phyloP scores from a whole-genome alignment of 1,140 invertebrate genomes.

The Cephus cinctus region DNA sequence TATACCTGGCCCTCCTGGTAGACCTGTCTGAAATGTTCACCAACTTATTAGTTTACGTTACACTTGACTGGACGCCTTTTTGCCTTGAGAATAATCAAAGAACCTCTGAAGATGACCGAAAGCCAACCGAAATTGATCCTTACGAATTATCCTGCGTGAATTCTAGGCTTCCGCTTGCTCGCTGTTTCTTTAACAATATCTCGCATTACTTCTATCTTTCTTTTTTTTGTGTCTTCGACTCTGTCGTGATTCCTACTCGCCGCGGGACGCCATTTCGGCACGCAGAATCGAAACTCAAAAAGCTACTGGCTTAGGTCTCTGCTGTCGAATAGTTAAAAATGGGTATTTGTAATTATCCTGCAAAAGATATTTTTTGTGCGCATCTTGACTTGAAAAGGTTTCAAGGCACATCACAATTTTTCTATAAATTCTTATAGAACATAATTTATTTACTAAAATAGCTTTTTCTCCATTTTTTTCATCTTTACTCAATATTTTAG shows the following conservation, averaged over 20 bases:
- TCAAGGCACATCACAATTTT: too few species aligned
- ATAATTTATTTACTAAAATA: too few species aligned
- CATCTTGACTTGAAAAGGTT: too few species aligned
- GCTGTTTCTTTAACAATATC: too few species aligned
- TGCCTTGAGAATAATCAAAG: slow-evolving; percentile 29
- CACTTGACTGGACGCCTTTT: slow-evolving; percentile 35
- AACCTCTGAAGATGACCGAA: slow-evolving; percentile 19
- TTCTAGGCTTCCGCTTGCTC: background rate
- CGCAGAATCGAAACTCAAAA: background rate
- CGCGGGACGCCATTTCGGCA: background rate
- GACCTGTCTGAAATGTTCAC: slow-evolving; percentile 11
- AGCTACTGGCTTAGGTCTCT: background rate
- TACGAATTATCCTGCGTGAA: slow-evolving; percentile 17
- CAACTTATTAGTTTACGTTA: slow-evolving; percentile 17
- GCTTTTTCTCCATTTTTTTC: too few species aligned
- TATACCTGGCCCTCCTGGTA: background rate
- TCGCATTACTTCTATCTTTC: background rate
- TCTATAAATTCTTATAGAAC: too few species aligned
- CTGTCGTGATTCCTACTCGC: background rate
- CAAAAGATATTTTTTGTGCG: too few species aligned
- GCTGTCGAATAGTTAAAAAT: too few species aligned
- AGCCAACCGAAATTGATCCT: slow-evolving; percentile 27
- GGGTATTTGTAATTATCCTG: too few species aligned
- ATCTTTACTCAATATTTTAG: too few species aligned
- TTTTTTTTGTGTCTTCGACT: too few species aligned